Evolutionary conservation across 1,140 invertebrate species (phyloP).

Genomic region (Musca vetustissima): DNA sequence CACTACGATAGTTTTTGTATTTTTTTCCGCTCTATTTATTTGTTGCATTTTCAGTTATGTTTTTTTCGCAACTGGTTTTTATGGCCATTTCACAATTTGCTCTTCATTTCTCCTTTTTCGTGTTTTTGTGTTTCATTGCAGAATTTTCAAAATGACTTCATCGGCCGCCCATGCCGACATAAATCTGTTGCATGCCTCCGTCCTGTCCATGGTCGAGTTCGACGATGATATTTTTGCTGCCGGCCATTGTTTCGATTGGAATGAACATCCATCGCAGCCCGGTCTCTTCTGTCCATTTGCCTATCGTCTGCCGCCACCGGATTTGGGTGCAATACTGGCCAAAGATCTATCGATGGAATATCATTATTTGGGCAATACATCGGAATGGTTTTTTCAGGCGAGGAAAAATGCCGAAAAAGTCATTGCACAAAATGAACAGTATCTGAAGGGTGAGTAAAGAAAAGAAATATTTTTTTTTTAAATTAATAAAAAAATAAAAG

Average conservation of each 20-base stretch:
- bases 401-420: conserved; percentile 86
- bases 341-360: conserved; percentile 91
- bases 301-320: conserved; percentile 72
- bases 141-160: conserved; percentile 87
- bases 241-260: conserved; percentile 82
- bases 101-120: conserved; percentile 15
- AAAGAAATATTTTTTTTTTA: too few species aligned
- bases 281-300: conserved; percentile 91
- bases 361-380: conserved; percentile 87
- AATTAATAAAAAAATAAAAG: too few species aligned
- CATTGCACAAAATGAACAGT: conserved; percentile 79
- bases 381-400: conserved; percentile 92
- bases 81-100: not conserved
- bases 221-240: conserved; percentile 94
- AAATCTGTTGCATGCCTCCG: conserved; percentile 84
- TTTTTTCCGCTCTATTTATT: too few species aligned
- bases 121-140: conserved; percentile 35
- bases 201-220: conserved; percentile 90
- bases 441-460: conserved; percentile 81
- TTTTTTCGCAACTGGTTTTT: not conserved
- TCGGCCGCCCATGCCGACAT: conserved; percentile 77
- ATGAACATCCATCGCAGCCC: conserved; percentile 69
- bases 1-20: too few species aligned
- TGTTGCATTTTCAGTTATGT: too few species aligned
- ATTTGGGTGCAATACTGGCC: conserved; percentile 80